phyloP scores from a whole-genome alignment of 2,888 invertebrate genomes.

The Caradrina clavipalpis region DNA sequence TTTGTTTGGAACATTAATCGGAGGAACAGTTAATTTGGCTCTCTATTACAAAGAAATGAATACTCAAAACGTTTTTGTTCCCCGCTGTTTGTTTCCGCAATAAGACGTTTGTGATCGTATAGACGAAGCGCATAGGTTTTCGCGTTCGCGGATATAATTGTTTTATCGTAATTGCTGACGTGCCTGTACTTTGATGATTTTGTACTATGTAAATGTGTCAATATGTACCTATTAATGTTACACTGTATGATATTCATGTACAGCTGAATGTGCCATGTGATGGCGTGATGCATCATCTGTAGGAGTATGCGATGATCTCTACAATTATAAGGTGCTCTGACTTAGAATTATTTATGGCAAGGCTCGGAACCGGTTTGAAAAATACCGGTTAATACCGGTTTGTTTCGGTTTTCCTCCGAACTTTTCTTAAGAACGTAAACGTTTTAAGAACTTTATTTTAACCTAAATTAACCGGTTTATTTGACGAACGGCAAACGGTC shows the following conservation, averaged over 20 bases:
- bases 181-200: slow-evolving; percentile 80
- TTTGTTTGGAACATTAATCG: slow-evolving; percentile 56
- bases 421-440: no score
- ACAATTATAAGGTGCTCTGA: slow-evolving; percentile 91
- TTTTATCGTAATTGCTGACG: slow-evolving; percentile 75
- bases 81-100: slow-evolving; percentile 56
- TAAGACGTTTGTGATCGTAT: slow-evolving; percentile 41
- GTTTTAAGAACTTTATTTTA: no score
- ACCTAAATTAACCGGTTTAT: no score
- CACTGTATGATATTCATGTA: slow-evolving; percentile 87
- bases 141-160: slow-evolving; percentile 62
- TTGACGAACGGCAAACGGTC: no score
- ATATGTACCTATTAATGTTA: slow-evolving; percentile 84
- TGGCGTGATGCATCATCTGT: slow-evolving; percentile 82
- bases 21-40: slow-evolving; percentile 74
- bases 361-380: no score
- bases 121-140: slow-evolving; percentile 60
- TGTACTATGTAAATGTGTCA: slow-evolving; percentile 86
- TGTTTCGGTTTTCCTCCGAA: no score
- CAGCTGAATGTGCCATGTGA: slow-evolving; percentile 86
- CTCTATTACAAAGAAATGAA: slow-evolving; percentile 79
- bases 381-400: no score
- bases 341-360: slow-evolving; percentile 89
- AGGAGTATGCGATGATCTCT: slow-evolving; percentile 88
- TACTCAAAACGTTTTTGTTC: slow-evolving; percentile 77